A percentile compares a stretch with the other conserved stretches of the same genome.
Evolutionary conservation across 2,888 invertebrate species (phyloP).

Genomic region (Zygogramma bicolorata): DNA sequence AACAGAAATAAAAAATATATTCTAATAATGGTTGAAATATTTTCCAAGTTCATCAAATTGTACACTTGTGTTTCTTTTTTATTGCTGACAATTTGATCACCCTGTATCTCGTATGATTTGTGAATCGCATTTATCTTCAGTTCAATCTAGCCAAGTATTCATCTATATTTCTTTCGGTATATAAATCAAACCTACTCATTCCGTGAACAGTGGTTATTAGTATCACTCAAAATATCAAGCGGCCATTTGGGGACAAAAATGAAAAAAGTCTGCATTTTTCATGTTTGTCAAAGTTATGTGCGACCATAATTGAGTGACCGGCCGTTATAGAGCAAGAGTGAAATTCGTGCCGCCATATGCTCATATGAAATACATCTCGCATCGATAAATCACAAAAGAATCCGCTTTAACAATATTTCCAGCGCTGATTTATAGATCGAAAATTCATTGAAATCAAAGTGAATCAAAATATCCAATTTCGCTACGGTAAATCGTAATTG

Average conservation of each 20-base stretch:
- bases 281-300: conserved; percentile 56
- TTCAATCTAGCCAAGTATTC: background rate
- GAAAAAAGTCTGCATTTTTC: conserved; percentile 53
- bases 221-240: conserved; percentile 32
- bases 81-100: no score
- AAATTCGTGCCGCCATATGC: conserved; percentile 9
- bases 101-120: no score
- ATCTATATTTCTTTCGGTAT: conserved; percentile 24
- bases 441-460: conserved; percentile 13
- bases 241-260: conserved; percentile 38
- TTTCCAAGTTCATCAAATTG: no score
- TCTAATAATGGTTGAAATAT: no score
- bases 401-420: conserved; percentile 40
- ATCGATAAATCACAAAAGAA: conserved; percentile 41
- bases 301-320: conserved; percentile 52
- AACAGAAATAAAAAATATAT: no score
- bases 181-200: conserved; percentile 20
- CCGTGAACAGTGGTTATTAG: no score
- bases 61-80: no score
- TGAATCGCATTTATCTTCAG: no score
- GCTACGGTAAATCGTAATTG: background rate
- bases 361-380: conserved; percentile 32
- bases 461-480: background rate
- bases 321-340: conserved; percentile 4
- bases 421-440: conserved; percentile 36